Percentiles rank a stretch among this genome's conserved stretches.
These are phyloP conservation scores for Halcyon smyrnensis DNA, from an alignment of 2,797 vertebrate species.

Conservation along the genomic window DNA sequence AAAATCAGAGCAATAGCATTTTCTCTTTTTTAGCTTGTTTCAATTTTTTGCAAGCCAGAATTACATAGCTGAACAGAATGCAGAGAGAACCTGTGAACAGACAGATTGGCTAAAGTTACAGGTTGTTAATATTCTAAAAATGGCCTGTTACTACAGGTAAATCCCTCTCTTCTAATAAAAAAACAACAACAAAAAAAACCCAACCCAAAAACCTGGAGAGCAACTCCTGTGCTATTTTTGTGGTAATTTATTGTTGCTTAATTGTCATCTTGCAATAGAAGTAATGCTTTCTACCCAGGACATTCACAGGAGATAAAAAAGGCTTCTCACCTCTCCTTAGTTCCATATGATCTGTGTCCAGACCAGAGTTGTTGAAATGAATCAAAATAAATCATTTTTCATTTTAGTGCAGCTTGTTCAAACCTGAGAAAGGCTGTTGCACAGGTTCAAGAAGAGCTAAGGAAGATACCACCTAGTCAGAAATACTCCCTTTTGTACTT, in stretches of 20 bases:
- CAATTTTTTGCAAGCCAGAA: background rate
- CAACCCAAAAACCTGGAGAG: background rate
- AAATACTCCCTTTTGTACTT: background rate
- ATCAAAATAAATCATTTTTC: slow-evolving; percentile 27
- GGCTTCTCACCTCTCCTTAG: background rate
- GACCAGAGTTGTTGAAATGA: slow-evolving; percentile 14
- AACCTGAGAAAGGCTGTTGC: background rate
- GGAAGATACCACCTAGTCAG: background rate
- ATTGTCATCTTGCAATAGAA: background rate
- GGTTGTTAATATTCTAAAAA: background rate
- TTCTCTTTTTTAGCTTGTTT: background rate
- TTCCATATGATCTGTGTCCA: background rate
- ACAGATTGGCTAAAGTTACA: background rate
- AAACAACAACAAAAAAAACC: background rate
- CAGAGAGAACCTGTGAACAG: background rate
- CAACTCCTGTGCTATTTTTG: background rate
- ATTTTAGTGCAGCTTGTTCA: slow-evolving; percentile 50
- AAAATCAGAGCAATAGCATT: background rate
- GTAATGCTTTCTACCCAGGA: background rate
- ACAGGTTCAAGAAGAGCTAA: background rate
- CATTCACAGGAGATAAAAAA: background rate
- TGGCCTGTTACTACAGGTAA: background rate
- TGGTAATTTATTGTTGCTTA: background rate
- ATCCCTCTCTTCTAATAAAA: background rate
- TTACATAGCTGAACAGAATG: background rate